phyloP scores from a whole-genome alignment of 2,797 vertebrate genomes.

The Thripadectes ignobilis region DNA sequence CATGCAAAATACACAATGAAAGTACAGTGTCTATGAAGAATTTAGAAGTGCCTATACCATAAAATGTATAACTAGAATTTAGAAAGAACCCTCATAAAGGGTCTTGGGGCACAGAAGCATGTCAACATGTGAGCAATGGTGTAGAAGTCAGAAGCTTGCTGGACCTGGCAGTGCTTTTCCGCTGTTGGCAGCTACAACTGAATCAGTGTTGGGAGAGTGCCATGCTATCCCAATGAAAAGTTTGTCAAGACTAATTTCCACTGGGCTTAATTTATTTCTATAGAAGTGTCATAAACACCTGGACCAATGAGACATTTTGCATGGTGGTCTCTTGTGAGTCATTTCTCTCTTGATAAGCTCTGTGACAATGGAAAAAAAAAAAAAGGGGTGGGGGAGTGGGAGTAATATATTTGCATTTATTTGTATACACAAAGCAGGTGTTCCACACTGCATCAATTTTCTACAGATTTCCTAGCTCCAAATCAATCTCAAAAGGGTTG shows the following conservation, averaged over 20 bases:
- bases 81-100: background rate
- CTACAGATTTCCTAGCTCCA: constrained; percentile 12
- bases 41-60: background rate
- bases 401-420: background rate
- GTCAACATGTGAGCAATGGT: background rate
- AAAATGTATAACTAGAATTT: background rate
- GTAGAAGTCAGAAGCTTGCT: background rate
- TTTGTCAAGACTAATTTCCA: background rate
- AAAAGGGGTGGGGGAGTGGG: accelerated
- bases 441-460: constrained; percentile 9
- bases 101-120: background rate
- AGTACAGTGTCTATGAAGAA: background rate
- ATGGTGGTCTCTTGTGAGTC: background rate
- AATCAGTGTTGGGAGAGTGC: background rate
- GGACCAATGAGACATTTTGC: background rate
- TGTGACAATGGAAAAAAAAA: background rate
- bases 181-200: background rate
- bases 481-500: constrained; percentile 36
- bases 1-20: background rate
- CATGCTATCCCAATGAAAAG: background rate
- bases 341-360: background rate
- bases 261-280: background rate
- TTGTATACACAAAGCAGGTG: constrained; percentile 10
- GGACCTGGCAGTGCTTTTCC: background rate
- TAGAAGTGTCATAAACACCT: background rate